Conservation (phyloP, 2,888 invertebrate species). For the Iselma pallidipennis region DNA sequence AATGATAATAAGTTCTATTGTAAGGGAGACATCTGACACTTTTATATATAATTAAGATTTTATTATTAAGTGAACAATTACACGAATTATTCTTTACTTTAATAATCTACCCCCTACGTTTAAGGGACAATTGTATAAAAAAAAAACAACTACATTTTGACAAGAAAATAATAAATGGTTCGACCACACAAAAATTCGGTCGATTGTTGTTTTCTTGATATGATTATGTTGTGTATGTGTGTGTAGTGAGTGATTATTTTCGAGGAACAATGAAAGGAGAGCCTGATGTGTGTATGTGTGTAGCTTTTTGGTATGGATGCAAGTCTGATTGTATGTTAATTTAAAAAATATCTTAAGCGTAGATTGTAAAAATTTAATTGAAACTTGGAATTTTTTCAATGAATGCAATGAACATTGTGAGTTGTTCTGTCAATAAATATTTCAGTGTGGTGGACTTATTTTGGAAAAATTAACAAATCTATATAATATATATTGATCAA, state of each 20-base stretch:
- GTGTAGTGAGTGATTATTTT: slow-evolving; percentile 25
- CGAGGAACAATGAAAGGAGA: no score
- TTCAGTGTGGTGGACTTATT: slow-evolving; percentile 26
- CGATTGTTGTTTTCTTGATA: slow-evolving; percentile 28
- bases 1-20: slow-evolving; percentile 28
- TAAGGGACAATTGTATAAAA: slow-evolving; percentile 43
- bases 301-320: slow-evolving; percentile 45
- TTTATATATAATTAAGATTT: slow-evolving; percentile 42
- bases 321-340: slow-evolving; percentile 55
- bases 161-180: not conserved
- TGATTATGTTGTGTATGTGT: slow-evolving; percentile 20
- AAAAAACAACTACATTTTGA: slow-evolving; percentile 25
- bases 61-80: slow-evolving; percentile 45
- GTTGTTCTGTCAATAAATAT: slow-evolving; percentile 7
- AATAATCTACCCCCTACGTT: slow-evolving; percentile 38
- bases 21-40: slow-evolving; percentile 37
- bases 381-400: not conserved
- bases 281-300: slow-evolving; percentile 29
- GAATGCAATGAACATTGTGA: not conserved
- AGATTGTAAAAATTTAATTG: slow-evolving; percentile 37
- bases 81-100: slow-evolving; percentile 48
- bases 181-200: slow-evolving; percentile 40
- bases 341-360: slow-evolving; percentile 43
- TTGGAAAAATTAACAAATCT: not conserved
- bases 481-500: no score